A percentile compares a stretch with the other conserved stretches of the same genome.
Conservation (phyloP, 2,113 vertebrate species). For the Cnemophilus loriae region DNA sequence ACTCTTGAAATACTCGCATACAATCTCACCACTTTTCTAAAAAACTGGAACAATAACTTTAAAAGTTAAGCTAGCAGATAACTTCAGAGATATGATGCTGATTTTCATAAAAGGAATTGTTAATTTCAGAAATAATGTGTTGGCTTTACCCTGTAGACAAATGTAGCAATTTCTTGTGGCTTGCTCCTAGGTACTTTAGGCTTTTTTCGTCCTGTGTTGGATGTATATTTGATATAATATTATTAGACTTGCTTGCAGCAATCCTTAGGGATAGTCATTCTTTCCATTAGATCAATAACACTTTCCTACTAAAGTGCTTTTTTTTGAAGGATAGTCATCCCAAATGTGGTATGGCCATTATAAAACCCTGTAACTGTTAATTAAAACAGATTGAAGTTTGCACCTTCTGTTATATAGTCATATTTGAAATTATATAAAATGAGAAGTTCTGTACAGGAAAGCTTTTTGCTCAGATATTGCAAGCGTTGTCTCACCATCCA, state of each 20-base stretch:
- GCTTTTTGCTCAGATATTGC: not conserved
- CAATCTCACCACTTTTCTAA: not conserved
- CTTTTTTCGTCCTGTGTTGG: not conserved
- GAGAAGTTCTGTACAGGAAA: not conserved
- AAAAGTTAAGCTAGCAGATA: not conserved
- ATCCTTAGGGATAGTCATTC: not conserved
- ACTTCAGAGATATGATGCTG: not conserved
- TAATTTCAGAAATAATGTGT: not conserved
- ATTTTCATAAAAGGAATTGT: not conserved
- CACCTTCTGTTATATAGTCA: not conserved
- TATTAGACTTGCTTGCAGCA: not conserved
- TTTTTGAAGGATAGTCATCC: not conserved
- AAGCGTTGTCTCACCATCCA: not conserved
- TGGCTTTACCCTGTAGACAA: not conserved
- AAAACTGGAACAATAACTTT: not conserved
- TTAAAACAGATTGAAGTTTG: not conserved
- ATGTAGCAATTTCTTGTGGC: not conserved
- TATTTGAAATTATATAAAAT: not conserved
- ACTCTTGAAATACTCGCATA: not conserved
- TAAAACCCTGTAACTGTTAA: not conserved
- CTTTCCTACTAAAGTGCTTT: not conserved
- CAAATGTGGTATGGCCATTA: not conserved
- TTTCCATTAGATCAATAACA: not conserved
- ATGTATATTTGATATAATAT: not conserved
- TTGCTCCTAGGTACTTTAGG: not conserved